phyloP scores from a whole-genome alignment of 1,140 invertebrate genomes.

The Stegodyphus mimosarum region DNA sequence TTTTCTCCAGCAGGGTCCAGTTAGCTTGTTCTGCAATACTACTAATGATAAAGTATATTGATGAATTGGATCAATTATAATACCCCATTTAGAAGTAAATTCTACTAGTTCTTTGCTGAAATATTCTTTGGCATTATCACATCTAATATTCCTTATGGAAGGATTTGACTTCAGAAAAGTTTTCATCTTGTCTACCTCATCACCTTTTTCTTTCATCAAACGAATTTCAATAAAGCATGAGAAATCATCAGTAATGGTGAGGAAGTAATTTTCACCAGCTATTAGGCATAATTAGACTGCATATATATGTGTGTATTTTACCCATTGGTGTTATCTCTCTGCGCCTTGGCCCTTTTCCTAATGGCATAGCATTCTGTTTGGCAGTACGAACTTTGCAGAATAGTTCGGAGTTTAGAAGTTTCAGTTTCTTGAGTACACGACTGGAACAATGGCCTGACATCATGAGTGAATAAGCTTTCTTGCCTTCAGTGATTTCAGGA shows the following conservation, averaged over 20 bases:
- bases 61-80: too few relatives aligned
- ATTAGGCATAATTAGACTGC: constrained; percentile 1
- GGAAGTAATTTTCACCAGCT: constrained; percentile 46
- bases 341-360: neutral
- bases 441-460: too few relatives aligned
- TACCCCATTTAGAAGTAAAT: neutral
- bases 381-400: too few relatives aligned
- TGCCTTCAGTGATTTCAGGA: too few relatives aligned
- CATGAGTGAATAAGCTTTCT: too few relatives aligned
- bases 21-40: too few relatives aligned
- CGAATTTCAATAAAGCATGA: constrained; percentile 45
- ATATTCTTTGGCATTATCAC: neutral
- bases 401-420: too few relatives aligned
- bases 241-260: constrained; percentile 61
- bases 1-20: too few relatives aligned
- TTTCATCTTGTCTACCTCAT: constrained; percentile 5
- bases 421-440: too few relatives aligned
- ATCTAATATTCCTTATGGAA: neutral
- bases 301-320: constrained; percentile 17
- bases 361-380: neutral
- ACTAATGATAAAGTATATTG: too few relatives aligned
- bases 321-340: constrained; percentile 6
- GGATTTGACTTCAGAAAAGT: neutral
- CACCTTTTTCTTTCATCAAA: constrained; percentile 45
- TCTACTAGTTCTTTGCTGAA: neutral